Percentiles rank a stretch among this genome's conserved stretches.
phyloP scores from a whole-genome alignment of 2,797 vertebrate species.

The Smutsia gigantea region DNA sequence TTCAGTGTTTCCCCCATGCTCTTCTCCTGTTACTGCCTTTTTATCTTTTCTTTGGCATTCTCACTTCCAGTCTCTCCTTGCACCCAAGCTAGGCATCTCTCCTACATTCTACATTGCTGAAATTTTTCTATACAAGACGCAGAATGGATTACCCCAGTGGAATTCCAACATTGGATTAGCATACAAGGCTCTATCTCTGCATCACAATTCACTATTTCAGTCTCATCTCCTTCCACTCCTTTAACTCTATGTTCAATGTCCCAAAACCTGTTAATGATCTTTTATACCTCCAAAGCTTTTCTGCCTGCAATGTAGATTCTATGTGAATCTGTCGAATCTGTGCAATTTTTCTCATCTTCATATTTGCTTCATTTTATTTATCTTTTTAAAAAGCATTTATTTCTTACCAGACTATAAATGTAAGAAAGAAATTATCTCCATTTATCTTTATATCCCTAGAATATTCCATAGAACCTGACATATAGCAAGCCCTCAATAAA shows the following conservation, averaged over 20 bases:
- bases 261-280: background rate
- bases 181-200: background rate
- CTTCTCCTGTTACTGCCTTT: background rate
- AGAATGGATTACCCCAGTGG: background rate
- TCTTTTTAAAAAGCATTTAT: background rate
- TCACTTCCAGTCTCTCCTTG: background rate
- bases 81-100: background rate
- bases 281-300: background rate
- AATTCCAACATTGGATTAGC: background rate
- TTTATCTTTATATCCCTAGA: slow-evolving; percentile 4
- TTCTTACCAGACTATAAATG: background rate
- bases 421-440: background rate
- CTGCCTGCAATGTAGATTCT: background rate
- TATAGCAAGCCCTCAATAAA: background rate
- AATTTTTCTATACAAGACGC: background rate
- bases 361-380: background rate
- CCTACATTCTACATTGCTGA: background rate
- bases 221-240: background rate
- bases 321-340: background rate
- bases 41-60: background rate
- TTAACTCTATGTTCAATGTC: background rate
- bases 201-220: background rate
- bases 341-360: background rate
- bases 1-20: background rate
- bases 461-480: background rate